Evolutionary conservation across 2,113 vertebrate genomes (phyloP), one percentile per base, ranked within the genome.

Genomic region (Mesoclemmys tuberculata): DNA sequence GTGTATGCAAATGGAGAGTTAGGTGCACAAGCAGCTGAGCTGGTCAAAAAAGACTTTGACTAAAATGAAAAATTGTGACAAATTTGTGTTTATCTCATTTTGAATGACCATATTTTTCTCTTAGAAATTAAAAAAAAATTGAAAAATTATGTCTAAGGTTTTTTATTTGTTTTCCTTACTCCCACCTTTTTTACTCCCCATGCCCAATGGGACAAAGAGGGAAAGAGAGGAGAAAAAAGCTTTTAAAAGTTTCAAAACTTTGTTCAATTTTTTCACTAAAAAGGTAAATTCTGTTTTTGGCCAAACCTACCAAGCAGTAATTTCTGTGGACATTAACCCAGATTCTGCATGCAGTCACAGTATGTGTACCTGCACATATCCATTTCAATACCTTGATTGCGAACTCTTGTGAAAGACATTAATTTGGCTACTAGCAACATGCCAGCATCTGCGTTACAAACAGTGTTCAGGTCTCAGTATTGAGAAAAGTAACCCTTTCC

Each of bases 321-420:
- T 3, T 0, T 35, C 18, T 79, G 0, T 2, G 68, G 8, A 3
- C n/a, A 3, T 19, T 0, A 2, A 21, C 10, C 29, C 1, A 14
- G 5, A 81, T 10, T 52, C n/a, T 41, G 80, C 8, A 6, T 27
- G 52, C 31, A 52, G 12, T 0, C 0, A 5, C 68, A 61, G 5
- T 3, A 0, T 8, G 24, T 1, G 0, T 1, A 35, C 2, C n/a
- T 38, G 22, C n/a, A 38, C 19, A 74, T 38, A 74, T 46, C 27
- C 4, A 26, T 48, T 5, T n/a, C 6, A 48, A 4, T 58, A 75
- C 4, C 38, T 29, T 2, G 21, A 6, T 6, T 24, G 3, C 18
- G 38, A 4, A 2, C 35, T 26, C 21, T 18, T 85, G 58, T 11
- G 14, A 48, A 56, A 38, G 24, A 3, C 4, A 46, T 78, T 0